Percentiles rank a stretch among this genome's conserved stretches.
Evolutionary conservation across 2,113 vertebrate species (phyloP).

Genomic region (Andinoacara biseriatus): DNA sequence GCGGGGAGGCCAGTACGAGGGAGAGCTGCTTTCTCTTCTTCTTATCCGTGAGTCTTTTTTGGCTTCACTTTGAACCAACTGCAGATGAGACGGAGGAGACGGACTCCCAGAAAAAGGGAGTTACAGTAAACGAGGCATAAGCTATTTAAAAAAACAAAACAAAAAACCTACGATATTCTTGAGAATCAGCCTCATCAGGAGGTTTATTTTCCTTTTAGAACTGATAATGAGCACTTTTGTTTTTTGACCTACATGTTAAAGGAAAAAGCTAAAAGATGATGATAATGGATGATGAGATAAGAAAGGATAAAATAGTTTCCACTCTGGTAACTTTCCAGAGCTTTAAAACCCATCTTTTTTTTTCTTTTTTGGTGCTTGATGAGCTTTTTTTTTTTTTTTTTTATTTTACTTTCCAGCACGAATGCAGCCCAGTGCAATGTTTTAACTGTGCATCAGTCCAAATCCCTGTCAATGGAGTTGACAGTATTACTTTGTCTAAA

Average conservation of each 20-base stretch:
- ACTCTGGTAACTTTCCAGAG: neutral
- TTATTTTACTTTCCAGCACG: neutral
- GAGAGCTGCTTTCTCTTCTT: neutral
- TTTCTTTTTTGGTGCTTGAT: neutral
- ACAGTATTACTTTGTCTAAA: neutral
- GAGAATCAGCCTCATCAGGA: neutral
- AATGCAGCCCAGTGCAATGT: neutral
- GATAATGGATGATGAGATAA: neutral
- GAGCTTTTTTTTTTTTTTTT: neutral
- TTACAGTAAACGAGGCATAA: neutral
- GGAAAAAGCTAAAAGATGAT: neutral
- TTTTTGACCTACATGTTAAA: neutral
- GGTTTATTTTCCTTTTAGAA: accelerated
- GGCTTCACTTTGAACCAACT: neutral
- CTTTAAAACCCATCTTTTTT: neutral
- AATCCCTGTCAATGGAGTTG: neutral
- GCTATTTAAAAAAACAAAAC: neutral
- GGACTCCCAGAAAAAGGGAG: neutral
- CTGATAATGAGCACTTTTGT: neutral
- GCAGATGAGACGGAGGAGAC: neutral
- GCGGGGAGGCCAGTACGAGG: neutral
- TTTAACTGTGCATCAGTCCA: neutral
- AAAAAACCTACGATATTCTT: neutral
- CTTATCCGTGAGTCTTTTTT: neutral
- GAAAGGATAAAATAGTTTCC: neutral